These are phyloP conservation scores for Rhingia rostrata DNA, from an alignment of 2,888 invertebrate species.

Conservation along the genomic window DNA sequence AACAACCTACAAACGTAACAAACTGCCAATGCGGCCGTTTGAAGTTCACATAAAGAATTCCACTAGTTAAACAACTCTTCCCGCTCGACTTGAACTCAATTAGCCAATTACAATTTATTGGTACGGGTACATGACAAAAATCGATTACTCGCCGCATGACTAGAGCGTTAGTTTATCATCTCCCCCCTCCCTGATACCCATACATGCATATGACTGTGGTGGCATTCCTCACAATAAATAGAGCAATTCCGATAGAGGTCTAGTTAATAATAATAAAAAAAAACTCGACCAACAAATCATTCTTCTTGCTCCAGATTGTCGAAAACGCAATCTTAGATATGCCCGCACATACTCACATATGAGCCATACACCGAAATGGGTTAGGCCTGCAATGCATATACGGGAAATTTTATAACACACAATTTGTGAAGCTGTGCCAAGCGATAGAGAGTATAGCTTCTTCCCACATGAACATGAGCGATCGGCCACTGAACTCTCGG, in stretches of 20 bases:
- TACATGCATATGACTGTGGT: neutral
- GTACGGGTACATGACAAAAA: constrained; percentile 42
- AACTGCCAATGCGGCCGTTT: constrained; percentile 7
- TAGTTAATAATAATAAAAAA: constrained; percentile 14
- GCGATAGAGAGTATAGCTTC: constrained; percentile 12
- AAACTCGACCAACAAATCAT: constrained; percentile 25
- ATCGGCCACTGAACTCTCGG: constrained; percentile 34
- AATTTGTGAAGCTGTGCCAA: constrained; percentile 54
- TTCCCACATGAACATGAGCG: constrained; percentile 14
- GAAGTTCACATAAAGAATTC: constrained; percentile 24
- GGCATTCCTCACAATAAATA: constrained; percentile 37
- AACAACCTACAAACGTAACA: neutral
- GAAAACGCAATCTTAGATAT: constrained; percentile 37
- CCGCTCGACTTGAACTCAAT: constrained; percentile 54
- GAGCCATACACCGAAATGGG: constrained; percentile 30
- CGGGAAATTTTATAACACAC: constrained; percentile 8
- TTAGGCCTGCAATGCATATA: constrained; percentile 62
- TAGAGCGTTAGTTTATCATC: neutral
- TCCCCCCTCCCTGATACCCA: neutral
- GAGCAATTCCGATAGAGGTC: constrained; percentile 31
- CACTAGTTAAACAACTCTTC: constrained; percentile 25
- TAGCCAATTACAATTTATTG: constrained; percentile 66
- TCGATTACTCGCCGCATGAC: constrained; percentile 59
- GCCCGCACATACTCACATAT: constrained; percentile 12
- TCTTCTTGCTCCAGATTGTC: constrained; percentile 34